Evolutionary conservation across 2,113 vertebrate genomes (phyloP), one percentile per base, ranked within the genome.

Genomic region (Bubalus kerabau): DNA sequence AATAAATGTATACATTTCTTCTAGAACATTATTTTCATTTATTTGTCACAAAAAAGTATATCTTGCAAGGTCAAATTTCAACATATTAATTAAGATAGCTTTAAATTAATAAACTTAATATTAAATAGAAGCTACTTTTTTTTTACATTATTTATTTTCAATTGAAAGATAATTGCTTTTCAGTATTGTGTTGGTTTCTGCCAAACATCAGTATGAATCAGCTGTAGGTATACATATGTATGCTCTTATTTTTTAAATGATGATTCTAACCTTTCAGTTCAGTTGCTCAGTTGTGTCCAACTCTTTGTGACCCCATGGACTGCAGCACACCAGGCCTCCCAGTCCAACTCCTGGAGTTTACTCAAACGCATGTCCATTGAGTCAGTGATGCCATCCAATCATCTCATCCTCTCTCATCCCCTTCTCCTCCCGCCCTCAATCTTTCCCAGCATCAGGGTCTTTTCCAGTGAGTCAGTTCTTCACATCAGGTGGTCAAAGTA

Each of bases 361-460:
- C 67, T 40, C 19, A 40, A 71, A 71, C 67, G 1, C 36, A 23
- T 71, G n/a, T 71, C 67, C 67, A 23, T 23, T 40, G 19, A 71
- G n/a, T 71, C n/a, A 0, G 10, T 71, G 67, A 40, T 71, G n/a
- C 67, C 67, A 48, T 60, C 23, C 83, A 36, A 21, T 17, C 19
- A 36, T 36, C n/a, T 71, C 64, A 40, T 71, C n/a, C 67, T 40
- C 67, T 23, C 0, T 71, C n/a, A 6, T 71, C 19, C 67, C 10
- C n/a, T 71, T 71, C 67, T 40, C 62, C 32, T n/a, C 67, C 67
- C 0, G 0, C n/a, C 67, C 5, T 71, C 67, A 71, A 1, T 23
- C 67, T 40, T 23, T 40, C 67, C 67, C 67, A 71, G 19, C n/a
- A 71, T 40, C 67, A 40, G 9, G 9, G 19, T 40, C n/a, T 71